phyloP scores from a whole-genome alignment of 2,888 invertebrate genomes.

The Scaptomyza parva region DNA sequence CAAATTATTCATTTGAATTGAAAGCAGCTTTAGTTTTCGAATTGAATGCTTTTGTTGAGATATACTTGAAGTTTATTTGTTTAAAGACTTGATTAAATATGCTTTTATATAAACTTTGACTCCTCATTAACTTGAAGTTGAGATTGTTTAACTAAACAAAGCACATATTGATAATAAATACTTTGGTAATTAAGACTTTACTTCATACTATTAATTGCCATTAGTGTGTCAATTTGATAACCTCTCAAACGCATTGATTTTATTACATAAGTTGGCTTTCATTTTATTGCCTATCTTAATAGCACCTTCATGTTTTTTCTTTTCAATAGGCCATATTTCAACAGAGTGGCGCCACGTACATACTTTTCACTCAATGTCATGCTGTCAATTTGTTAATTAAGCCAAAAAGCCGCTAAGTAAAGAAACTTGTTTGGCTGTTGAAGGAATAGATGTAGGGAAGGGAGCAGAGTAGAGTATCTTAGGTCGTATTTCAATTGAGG shows the following conservation, averaged over 20 bases:
- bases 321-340: no score
- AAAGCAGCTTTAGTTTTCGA: slow-evolving; percentile 5
- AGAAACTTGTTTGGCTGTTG: slow-evolving; percentile 46
- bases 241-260: slow-evolving; percentile 5
- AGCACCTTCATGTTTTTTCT: no score
- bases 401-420: slow-evolving; percentile 53
- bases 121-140: no score
- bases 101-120: no score
- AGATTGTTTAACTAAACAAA: no score
- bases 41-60: background rate
- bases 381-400: slow-evolving; percentile 70
- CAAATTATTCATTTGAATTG: slow-evolving; percentile 5
- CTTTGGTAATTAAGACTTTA: no score
- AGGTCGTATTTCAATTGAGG: slow-evolving; percentile 53
- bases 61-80: no score
- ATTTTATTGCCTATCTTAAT: background rate
- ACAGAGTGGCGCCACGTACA: slow-evolving; percentile 13
- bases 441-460: background rate
- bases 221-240: background rate
- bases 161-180: no score
- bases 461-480: background rate
- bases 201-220: slow-evolving; percentile 24
- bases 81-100: no score
- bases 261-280: background rate
- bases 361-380: slow-evolving; percentile 58